These are phyloP conservation scores for Tupaia tana DNA, from an alignment of 2,113 vertebrate species.

Conservation along the genomic window DNA sequence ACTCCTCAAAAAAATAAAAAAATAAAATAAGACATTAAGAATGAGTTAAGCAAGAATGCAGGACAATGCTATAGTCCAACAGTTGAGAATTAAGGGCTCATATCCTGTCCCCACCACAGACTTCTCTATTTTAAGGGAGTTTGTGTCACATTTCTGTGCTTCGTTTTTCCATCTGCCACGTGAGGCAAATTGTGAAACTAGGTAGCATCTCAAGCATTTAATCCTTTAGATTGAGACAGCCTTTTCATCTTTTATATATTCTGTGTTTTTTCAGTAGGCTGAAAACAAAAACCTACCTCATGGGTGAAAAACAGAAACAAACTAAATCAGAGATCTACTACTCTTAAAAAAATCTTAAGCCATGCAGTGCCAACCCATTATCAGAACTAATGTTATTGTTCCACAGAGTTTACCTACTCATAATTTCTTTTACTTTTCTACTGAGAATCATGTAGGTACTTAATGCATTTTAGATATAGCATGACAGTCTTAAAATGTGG, in stretches of 20 bases:
- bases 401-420: conserved; percentile 38
- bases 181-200: not conserved
- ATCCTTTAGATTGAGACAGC: conserved; percentile 31
- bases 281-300: conserved; percentile 44
- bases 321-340: not conserved
- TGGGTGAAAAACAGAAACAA: conserved; percentile 52
- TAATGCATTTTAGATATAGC: conserved; percentile 28
- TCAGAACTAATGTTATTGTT: conserved; percentile 64
- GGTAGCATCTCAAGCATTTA: not conserved
- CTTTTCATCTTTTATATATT: conserved; percentile 23
- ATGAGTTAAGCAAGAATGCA: not conserved
- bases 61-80: not conserved
- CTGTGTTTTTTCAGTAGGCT: conserved; percentile 34
- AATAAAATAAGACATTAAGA: no score
- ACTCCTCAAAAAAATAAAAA: no score
- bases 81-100: not conserved
- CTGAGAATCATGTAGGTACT: conserved; percentile 36
- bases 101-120: fast-evolving
- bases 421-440: conserved; percentile 66
- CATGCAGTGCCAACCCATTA: not conserved
- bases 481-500: conserved; percentile 22
- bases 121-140: no score
- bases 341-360: conserved; percentile 50
- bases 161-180: not conserved
- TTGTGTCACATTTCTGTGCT: not conserved